Conservation (phyloP, 2,113 vertebrate genomes). For the Aramus guarauna region DNA sequence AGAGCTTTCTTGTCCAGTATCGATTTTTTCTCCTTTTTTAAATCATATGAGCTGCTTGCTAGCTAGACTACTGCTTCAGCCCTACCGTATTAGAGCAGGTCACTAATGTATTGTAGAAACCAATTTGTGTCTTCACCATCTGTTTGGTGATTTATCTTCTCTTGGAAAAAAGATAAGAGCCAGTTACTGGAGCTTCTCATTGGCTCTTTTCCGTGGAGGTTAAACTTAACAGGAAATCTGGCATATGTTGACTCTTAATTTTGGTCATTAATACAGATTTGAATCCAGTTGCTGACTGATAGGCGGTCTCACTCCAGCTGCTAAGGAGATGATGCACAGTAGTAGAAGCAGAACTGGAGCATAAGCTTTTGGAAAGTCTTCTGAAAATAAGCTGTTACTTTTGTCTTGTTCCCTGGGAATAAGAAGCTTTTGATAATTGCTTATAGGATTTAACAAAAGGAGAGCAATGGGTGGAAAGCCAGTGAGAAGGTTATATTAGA, state of each 20-base stretch:
- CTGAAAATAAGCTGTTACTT: neutral
- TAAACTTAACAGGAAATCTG: neutral
- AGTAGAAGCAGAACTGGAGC: neutral
- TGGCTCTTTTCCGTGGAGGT: neutral
- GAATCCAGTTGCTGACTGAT: neutral
- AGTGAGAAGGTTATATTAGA: neutral
- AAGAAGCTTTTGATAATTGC: neutral
- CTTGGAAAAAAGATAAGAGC: neutral
- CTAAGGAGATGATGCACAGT: neutral
- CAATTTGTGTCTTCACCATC: neutral
- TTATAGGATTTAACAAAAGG: neutral
- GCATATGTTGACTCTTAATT: neutral
- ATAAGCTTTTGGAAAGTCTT: neutral
- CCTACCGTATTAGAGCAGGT: neutral
- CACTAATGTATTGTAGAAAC: conserved; percentile 22
- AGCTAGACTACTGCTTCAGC: neutral
- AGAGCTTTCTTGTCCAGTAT: neutral
- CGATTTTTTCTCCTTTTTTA: neutral
- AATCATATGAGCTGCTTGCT: neutral
- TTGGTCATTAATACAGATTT: neutral
- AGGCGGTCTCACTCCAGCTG: neutral
- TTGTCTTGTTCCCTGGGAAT: neutral
- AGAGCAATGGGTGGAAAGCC: neutral
- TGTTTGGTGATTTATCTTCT: neutral
- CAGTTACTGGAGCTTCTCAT: neutral